These are phyloP conservation scores for Odontocerum albicorne DNA, from an alignment of 2,888 invertebrate species.

Conservation along the genomic window DNA sequence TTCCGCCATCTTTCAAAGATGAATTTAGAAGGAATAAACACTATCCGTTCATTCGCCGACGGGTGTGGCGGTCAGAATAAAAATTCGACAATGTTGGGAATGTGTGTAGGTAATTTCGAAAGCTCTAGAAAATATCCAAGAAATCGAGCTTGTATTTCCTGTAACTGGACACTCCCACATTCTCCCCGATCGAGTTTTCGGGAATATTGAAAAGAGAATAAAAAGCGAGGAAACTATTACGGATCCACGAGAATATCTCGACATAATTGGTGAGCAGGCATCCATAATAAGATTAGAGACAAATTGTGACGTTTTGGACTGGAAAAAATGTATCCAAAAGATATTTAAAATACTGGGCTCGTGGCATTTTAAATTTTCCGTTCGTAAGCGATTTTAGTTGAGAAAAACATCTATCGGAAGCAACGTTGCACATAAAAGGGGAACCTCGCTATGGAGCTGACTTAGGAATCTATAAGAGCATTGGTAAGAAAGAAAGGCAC, in stretches of 20 bases:
- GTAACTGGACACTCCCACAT: slow-evolving; percentile 39
- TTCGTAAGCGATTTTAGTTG: too few species aligned
- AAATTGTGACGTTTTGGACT: too few species aligned
- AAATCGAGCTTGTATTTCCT: slow-evolving; percentile 37
- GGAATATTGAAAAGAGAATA: slow-evolving; percentile 37
- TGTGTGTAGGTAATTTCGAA: slow-evolving; percentile 37
- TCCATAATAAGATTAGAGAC: too few species aligned
- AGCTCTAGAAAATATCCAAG: slow-evolving; percentile 36
- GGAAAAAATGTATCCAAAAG: too few species aligned
- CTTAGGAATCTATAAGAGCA: too few species aligned
- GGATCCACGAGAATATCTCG: slow-evolving; percentile 22
- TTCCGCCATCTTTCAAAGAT: background rate
- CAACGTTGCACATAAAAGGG: too few species aligned
- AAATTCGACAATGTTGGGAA: slow-evolving; percentile 38
- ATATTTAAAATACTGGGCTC: too few species aligned
- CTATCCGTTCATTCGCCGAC: slow-evolving; percentile 38
- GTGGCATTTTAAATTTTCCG: too few species aligned
- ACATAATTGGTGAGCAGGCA: background rate
- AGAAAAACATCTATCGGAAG: too few species aligned
- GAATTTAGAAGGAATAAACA: background rate
- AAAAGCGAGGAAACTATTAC: slow-evolving; percentile 35
- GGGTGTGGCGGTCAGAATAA: slow-evolving; percentile 41
- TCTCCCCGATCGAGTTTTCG: slow-evolving; percentile 39
- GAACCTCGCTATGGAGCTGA: too few species aligned
- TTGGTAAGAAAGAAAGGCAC: too few species aligned